These are phyloP conservation scores for Sycophila sp. DNA, from an alignment of 1,140 invertebrate species.

Conservation along the genomic window DNA sequence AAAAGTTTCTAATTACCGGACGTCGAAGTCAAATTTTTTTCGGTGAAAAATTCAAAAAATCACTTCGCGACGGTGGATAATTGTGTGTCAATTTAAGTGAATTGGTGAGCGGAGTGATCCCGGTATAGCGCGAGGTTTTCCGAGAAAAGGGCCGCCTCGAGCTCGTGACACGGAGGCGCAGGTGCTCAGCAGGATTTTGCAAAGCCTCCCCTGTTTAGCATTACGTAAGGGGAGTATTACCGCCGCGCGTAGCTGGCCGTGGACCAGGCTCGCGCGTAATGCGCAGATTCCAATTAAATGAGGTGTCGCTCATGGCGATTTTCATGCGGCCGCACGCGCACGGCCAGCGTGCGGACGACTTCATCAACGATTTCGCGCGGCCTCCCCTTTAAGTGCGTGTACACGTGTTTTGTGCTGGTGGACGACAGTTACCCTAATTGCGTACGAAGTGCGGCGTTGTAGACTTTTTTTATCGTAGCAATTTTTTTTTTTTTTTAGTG, in stretches of 20 bases:
- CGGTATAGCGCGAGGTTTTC: neutral
- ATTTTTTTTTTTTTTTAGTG: too few species aligned
- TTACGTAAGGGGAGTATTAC: neutral
- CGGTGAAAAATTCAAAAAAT: too few species aligned
- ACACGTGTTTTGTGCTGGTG: too few species aligned
- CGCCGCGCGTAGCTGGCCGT: conserved; percentile 40
- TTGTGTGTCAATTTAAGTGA: neutral
- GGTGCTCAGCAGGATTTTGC: neutral
- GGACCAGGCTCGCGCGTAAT: conserved; percentile 45
- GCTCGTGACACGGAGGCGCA: neutral
- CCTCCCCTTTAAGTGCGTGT: too few species aligned
- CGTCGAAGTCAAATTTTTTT: too few species aligned
- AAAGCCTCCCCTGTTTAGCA: neutral
- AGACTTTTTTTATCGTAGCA: too few species aligned
- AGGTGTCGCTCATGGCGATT: conserved; percentile 38
- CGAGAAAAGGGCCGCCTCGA: neutral
- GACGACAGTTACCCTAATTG: neutral
- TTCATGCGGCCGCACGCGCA: conserved; percentile 1
- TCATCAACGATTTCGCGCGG: neutral
- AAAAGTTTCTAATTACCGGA: too few species aligned
- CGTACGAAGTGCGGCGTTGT: too few species aligned
- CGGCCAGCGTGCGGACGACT: neutral
- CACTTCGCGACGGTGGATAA: neutral
- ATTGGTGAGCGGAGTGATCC: too few species aligned
- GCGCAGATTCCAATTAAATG: conserved; percentile 48